Conservation (phyloP, 2,888 invertebrate species). For the Polymixis flavicincta region DNA sequence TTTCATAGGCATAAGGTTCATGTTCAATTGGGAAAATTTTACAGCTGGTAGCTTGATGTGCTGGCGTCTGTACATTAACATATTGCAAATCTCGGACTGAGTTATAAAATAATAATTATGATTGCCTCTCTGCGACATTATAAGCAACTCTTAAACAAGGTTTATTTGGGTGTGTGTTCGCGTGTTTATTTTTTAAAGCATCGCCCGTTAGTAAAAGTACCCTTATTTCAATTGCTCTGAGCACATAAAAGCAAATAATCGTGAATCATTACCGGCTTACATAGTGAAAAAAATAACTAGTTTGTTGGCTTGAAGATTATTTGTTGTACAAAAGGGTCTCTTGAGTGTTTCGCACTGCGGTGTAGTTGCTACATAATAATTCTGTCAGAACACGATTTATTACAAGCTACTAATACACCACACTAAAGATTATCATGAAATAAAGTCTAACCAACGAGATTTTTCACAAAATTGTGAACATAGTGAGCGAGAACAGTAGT, state of each 20-base stretch:
- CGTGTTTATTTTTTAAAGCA: too few species aligned
- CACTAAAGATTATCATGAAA: background rate
- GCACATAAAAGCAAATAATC: conserved; percentile 9
- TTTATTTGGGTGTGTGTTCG: background rate
- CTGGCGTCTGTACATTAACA: background rate
- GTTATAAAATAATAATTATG: background rate
- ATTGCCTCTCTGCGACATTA: background rate
- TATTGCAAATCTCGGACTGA: background rate
- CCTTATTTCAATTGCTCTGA: conserved; percentile 10
- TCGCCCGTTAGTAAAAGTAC: conserved; percentile 9
- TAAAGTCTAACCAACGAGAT: background rate
- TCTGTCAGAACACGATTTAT: conserved; percentile 43
- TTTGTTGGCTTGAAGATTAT: conserved; percentile 11
- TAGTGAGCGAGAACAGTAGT: background rate
- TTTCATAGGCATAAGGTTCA: too few species aligned
- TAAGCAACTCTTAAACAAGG: too few species aligned
- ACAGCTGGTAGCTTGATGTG: too few species aligned
- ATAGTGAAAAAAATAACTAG: conserved; percentile 10
- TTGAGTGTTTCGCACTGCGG: conserved; percentile 18
- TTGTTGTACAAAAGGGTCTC: conserved; percentile 20
- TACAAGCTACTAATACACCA: background rate
- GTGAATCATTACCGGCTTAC: conserved; percentile 31
- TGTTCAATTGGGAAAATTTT: too few species aligned
- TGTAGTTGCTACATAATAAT: conserved; percentile 3
- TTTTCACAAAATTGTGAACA: too few species aligned